Evolutionary conservation across 2,797 vertebrate species (phyloP).

Genomic region (Silurus lanzhouensis): DNA sequence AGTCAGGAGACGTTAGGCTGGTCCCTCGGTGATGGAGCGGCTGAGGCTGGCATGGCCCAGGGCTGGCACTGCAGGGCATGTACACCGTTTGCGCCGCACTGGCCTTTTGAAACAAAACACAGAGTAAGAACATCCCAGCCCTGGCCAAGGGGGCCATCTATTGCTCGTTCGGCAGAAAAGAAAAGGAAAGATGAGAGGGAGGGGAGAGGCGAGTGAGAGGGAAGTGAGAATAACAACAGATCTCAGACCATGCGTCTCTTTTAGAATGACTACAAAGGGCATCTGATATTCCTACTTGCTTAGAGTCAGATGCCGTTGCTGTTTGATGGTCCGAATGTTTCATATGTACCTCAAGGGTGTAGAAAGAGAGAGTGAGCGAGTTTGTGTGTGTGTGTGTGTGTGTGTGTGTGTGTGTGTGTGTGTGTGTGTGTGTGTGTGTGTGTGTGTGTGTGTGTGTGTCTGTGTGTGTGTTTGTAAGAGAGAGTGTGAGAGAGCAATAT

Average conservation of each 20-base stretch:
- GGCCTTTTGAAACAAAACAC: conserved; percentile 91
- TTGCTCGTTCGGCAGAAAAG: conserved; percentile 65
- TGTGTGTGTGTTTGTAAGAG: neutral
- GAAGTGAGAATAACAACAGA: conserved; percentile 77
- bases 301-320: conserved; percentile 56
- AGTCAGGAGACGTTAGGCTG: conserved; percentile 94
- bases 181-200: conserved; percentile 37
- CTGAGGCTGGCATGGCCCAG: conserved; percentile 89
- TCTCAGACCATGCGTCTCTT: conserved; percentile 61
- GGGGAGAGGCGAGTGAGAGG: conserved; percentile 70
- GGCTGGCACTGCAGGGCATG: conserved; percentile 85
- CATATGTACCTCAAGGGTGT: conserved; percentile 50
- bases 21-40: conserved; percentile 88
- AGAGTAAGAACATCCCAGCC: conserved; percentile 66
- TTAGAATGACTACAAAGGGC: conserved; percentile 72
- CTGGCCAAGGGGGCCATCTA: conserved; percentile 67
- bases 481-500: neutral
- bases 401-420: neutral
- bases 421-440: neutral
- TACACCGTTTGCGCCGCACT: conserved; percentile 80
- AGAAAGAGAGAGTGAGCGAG: neutral
- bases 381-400: no score
- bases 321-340: conserved; percentile 66
- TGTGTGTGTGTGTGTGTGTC: neutral
- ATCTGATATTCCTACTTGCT: conserved; percentile 69